These are phyloP conservation scores for Pluvialis apricaria DNA, from an alignment of 2,113 vertebrate species.

Conservation along the genomic window DNA sequence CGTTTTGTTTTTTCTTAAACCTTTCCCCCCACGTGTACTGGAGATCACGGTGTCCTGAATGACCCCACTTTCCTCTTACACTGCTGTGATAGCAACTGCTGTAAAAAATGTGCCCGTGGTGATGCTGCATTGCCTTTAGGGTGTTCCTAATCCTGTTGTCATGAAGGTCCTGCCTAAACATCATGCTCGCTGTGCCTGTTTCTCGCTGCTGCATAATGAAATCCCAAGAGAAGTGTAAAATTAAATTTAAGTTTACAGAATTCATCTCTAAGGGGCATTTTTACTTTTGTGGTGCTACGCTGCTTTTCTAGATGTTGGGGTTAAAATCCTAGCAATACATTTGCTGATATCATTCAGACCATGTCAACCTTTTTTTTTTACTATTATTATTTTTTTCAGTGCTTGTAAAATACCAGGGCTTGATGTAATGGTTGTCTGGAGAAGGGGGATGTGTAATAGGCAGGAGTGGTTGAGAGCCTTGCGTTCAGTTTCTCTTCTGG, in stretches of 20 bases:
- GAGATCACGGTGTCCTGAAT: neutral
- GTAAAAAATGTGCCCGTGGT: neutral
- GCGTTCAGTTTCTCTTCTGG: neutral
- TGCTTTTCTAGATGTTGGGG: neutral
- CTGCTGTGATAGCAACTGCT: neutral
- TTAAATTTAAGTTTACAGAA: neutral
- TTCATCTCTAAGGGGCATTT: neutral
- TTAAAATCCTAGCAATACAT: neutral
- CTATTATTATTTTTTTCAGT: neutral
- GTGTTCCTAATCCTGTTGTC: neutral
- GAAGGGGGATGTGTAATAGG: neutral
- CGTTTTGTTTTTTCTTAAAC: neutral
- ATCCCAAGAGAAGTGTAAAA: neutral
- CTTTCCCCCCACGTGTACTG: neutral
- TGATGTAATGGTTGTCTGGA: neutral
- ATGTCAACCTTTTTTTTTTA: neutral
- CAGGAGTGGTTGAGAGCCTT: neutral
- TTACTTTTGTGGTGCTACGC: neutral
- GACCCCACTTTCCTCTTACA: neutral
- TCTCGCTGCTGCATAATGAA: neutral
- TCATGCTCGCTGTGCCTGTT: neutral
- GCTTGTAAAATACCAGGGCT: neutral
- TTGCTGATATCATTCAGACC: neutral
- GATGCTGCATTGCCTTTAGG: neutral
- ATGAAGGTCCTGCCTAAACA: rapidly evolving